Evolutionary conservation across 1,140 invertebrate species (phyloP).

Genomic region (Pachyrhynchus sulphureomaculatus): DNA sequence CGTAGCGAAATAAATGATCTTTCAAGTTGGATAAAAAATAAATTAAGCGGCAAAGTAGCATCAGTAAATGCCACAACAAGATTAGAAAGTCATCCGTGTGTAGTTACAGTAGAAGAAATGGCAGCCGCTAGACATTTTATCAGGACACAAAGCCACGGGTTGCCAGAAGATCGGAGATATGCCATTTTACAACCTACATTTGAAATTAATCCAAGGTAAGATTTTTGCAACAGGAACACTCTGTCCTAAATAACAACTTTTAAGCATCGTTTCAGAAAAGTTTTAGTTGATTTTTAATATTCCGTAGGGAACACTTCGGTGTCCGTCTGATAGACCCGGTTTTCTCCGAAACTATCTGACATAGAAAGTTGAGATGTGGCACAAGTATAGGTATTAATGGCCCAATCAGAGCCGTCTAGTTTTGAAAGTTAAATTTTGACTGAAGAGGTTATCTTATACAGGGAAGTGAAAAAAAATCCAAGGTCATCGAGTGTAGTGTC

Average conservation of each 20-base stretch:
- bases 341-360: too few species aligned
- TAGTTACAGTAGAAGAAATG: constrained; percentile 94
- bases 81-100: constrained; percentile 87
- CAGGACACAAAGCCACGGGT: constrained; percentile 79
- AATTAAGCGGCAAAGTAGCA: constrained; percentile 75
- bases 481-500: too few species aligned
- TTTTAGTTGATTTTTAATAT: too few species aligned
- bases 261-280: too few species aligned
- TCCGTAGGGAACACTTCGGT: too few species aligned
- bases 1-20: constrained; percentile 74
- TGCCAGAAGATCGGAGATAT: constrained; percentile 84
- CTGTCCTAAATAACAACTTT: background rate
- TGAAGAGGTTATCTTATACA: too few species aligned
- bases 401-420: too few species aligned
- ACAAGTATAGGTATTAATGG: too few species aligned
- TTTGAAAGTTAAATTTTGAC: too few species aligned
- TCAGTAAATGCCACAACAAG: constrained; percentile 81
- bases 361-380: too few species aligned
- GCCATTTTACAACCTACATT: constrained; percentile 86
- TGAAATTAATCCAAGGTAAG: constrained; percentile 89
- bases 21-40: constrained; percentile 74
- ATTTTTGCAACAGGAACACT: background rate
- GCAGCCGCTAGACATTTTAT: constrained; percentile 93
- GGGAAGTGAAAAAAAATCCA: too few species aligned
- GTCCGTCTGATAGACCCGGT: too few species aligned